Conservation (phyloP, 1,140 invertebrate species). For the Zaprionus ornatus region DNA sequence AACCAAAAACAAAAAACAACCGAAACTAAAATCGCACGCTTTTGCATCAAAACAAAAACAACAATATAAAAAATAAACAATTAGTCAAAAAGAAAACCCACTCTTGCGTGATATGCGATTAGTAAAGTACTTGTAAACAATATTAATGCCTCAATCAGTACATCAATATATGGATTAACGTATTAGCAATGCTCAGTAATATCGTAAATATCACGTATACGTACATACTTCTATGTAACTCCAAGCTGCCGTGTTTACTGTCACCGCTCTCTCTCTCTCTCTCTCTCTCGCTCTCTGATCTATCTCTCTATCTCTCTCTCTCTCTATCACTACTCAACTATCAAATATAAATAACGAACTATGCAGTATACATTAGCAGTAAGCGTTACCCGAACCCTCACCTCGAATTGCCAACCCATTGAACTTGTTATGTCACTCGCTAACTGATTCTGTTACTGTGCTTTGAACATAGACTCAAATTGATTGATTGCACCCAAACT, state of each 20-base stretch:
- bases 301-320: slow-evolving; percentile 41
- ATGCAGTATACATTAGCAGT: slow-evolving; percentile 27
- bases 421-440: slow-evolving; percentile 39
- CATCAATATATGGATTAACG: slow-evolving; percentile 58
- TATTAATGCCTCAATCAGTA: slow-evolving; percentile 63
- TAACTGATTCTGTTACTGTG: slow-evolving; percentile 55
- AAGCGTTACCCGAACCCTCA: slow-evolving; percentile 39
- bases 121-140: slow-evolving; percentile 62
- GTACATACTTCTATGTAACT: slow-evolving; percentile 69
- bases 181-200: slow-evolving; percentile 74
- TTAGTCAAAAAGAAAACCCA: slow-evolving; percentile 59
- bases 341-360: slow-evolving; percentile 25
- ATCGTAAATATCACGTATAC: slow-evolving; percentile 74
- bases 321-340: slow-evolving; percentile 57
- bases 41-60: slow-evolving; percentile 76
- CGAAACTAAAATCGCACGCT: slow-evolving; percentile 81
- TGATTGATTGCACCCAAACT: slow-evolving; percentile 38
- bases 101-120: slow-evolving; percentile 71
- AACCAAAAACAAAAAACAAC: slow-evolving; percentile 42
- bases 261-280: slow-evolving; percentile 62
- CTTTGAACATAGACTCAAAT: slow-evolving; percentile 60
- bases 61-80: slow-evolving; percentile 43
- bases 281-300: slow-evolving; percentile 33
- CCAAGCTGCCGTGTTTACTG: slow-evolving; percentile 70
- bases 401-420: slow-evolving; percentile 33